Base-by-base conservation (phyloP, 35 echinoderm and acorn worm species). In the Strongylocentrotus purpuratus region DNA sequence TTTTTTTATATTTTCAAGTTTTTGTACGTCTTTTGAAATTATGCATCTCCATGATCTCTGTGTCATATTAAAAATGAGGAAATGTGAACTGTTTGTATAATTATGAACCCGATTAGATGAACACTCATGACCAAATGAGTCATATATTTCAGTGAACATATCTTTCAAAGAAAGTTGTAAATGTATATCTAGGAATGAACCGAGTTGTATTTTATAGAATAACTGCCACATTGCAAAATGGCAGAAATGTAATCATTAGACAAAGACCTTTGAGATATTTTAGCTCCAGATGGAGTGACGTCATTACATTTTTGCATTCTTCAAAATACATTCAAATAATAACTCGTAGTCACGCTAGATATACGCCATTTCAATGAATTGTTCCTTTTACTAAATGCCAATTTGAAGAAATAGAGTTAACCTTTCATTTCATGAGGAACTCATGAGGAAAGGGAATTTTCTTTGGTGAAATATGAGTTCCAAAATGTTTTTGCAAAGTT, bases 1-100 rank as follows among this genome's bases (percentile, higher is more conserved):
- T 78, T 78, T 78, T 58, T 78, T 78, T 78, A 78, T 78, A 78
- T 28, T 78, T 78, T 78, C 65, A n/a, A n/a, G 18, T 78, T 78
- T 59, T 78, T 78, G 65, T 55, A 55, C 50, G 50, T 55, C 50
- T 13, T 55, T 55, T 55, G 65, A 78, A n/a, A 22, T 78, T 31
- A 78, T 78, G 65, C 65, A 78, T 78, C 65, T 78, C 65, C n/a
- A 4, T 78, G 65, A 78, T 78, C 65, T 78, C 65, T 78, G 20
- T 78, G 65, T 78, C 5, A 78, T 78, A 78, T 78, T 78, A 78
- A 22, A 18, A 78, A 18, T 78, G 65, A 28, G 20, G 28, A 78
- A 22, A 6, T 78, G 65, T 78, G 61, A 28, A 31, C 22, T n/a
- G 20, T 78, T n/a, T 78, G 65, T 78, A 78, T 78, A n/a, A 78